Conservation (phyloP, 2,888 invertebrate species). For the Melieria omissa region DNA sequence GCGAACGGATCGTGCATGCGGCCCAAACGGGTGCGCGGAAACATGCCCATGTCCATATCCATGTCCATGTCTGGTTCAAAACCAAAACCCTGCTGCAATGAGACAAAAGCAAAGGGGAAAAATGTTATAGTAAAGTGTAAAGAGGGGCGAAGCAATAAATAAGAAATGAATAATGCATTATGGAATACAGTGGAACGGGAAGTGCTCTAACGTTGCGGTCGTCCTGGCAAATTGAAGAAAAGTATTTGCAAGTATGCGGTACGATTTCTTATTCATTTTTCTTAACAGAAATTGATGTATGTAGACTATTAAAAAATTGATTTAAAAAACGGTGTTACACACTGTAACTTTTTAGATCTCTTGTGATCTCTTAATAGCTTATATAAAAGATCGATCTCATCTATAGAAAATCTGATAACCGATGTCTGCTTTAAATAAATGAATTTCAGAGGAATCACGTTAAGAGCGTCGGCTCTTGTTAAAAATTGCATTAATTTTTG, state of each 20-base stretch:
- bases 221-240: background rate
- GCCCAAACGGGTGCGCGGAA: conserved; percentile 61
- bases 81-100: conserved; percentile 62
- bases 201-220: background rate
- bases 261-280: background rate
- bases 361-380: too few relatives aligned
- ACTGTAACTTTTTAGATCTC: too few relatives aligned
- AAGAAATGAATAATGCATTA: too few relatives aligned
- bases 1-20: conserved; percentile 65
- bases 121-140: too few relatives aligned
- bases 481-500: too few relatives aligned
- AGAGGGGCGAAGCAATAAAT: too few relatives aligned
- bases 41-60: conserved; percentile 61
- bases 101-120: background rate
- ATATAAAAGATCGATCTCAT: background rate
- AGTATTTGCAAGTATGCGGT: background rate
- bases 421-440: too few relatives aligned
- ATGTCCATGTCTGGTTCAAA: conserved; percentile 64
- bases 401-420: too few relatives aligned
- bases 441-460: too few relatives aligned
- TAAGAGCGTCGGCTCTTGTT: too few relatives aligned
- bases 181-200: background rate
- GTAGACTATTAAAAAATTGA: background rate
- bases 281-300: background rate
- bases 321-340: background rate